Base-by-base conservation (phyloP, 2,797 vertebrate species). In the Neomorphus geoffroyi region DNA sequence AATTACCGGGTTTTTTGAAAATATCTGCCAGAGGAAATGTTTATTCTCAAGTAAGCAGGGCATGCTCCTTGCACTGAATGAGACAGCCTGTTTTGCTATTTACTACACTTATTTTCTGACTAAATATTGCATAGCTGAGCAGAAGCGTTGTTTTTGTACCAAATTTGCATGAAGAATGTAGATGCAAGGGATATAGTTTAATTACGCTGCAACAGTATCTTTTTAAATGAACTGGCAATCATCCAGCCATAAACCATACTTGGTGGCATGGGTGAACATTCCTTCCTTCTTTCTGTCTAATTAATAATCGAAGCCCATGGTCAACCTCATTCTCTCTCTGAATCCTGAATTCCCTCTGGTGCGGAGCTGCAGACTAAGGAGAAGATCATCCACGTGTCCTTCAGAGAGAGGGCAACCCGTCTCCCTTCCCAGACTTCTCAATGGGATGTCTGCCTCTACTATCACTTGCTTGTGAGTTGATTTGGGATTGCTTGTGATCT, bases 11-110 rank as follows among this genome's bases (percentile, higher is more conserved):
- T 84, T 90, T 91, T 46, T 17, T 0, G 0, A n/a, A 93, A 88
- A 62, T 73, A 56, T 70, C 54, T 86, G 82, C 37, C 66, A 94
- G 74, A 92, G 50, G 51, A 96, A 96, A 86, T 84, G 35, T 88
- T 93, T 96, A 50, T 91, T 88, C 53, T 85, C 61, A 91, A 93
- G 57, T 64, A 86, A 79, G 24, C 23, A 21, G 16, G 50, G 13
- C 48, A 64, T 73, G 11, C 33, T 71, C 15, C 39, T 87, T 89
- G n/a, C 27, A 45, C 15, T 74, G 43, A 72, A 72, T 48, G 2
- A 46, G 18, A 41, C 18, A 58, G 75, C 27, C 37, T 85, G 23
- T 92, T 96, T 86, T 84, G n/a, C 30, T 86, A 27, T 45, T 73
- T 93, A 75, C 53, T 77, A 74, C 30, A 30, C 33, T 73, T 90